These are phyloP conservation scores for Armadillidium nasatum DNA, from an alignment of 1,140 invertebrate species.

Conservation along the genomic window DNA sequence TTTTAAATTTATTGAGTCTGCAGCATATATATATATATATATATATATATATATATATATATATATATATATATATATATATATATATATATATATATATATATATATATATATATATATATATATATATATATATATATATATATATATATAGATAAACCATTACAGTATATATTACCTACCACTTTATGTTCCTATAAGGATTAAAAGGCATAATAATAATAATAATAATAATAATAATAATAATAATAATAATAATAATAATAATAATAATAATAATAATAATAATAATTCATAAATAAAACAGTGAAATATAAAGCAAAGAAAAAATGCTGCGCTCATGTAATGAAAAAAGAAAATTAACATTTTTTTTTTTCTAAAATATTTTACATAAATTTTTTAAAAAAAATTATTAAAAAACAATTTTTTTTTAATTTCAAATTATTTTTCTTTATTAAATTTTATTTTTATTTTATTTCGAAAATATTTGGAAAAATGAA, in stretches of 20 bases:
- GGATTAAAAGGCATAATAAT: neutral
- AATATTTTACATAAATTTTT: too few relatives aligned
- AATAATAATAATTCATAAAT: neutral
- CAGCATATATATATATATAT: neutral
- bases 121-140: constrained; percentile 4
- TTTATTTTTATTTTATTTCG: too few relatives aligned
- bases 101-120: constrained; percentile 4
- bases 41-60: constrained; percentile 1
- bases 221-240: neutral
- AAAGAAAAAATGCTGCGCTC: too few relatives aligned
- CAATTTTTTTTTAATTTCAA: too few relatives aligned
- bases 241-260: neutral
- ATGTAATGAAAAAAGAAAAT: too few relatives aligned
- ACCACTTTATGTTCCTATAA: constrained; percentile 1
- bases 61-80: constrained; percentile 4
- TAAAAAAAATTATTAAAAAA: too few relatives aligned
- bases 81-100: constrained; percentile 4
- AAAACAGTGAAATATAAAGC: too few relatives aligned
- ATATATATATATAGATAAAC: neutral
- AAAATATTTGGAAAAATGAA: too few relatives aligned
- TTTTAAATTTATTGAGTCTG: neutral
- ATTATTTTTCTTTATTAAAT: too few relatives aligned
- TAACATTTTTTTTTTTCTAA: too few relatives aligned
- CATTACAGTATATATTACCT: neutral
- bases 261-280: constrained; percentile 4